Percentiles rank a stretch among this genome's conserved stretches.
phyloP scores from a whole-genome alignment of 2,797 vertebrate species.

The Pogoniulus pusillus region DNA sequence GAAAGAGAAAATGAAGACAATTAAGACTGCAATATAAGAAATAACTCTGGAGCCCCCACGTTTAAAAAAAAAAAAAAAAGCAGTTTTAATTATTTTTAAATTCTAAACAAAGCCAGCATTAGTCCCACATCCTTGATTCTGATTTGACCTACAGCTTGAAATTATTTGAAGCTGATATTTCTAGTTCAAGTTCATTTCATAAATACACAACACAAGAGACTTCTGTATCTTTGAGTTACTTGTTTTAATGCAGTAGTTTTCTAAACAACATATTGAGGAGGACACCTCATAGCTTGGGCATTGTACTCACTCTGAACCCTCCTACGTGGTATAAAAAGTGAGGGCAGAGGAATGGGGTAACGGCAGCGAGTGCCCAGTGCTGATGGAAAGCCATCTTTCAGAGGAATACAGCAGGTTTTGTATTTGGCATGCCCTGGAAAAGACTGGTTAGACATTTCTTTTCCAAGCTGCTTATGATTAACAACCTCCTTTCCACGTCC shows the following conservation, averaged over 20 bases:
- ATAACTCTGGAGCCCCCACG: neutral
- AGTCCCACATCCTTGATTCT: neutral
- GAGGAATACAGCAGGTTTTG: neutral
- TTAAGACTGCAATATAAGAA: neutral
- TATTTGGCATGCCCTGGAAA: neutral
- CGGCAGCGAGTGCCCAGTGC: neutral
- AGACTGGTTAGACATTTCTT: neutral
- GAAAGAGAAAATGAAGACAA: constrained; percentile 6
- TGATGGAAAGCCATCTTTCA: neutral
- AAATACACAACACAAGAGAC: neutral
- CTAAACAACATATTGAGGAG: neutral
- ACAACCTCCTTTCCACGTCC: constrained; percentile 10
- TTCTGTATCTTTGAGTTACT: neutral
- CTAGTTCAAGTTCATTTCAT: neutral
- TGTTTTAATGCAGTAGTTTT: neutral
- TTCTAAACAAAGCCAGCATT: neutral
- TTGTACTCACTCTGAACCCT: neutral
- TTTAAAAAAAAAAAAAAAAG: neutral
- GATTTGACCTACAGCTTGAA: neutral
- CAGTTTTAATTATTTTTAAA: neutral
- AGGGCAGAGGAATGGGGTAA: neutral
- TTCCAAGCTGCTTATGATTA: constrained; percentile 7
- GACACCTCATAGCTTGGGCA: neutral
- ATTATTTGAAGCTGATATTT: neutral
- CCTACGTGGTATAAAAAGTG: fast-evolving